Percentiles rank a stretch among this genome's conserved stretches.
Evolutionary conservation across 2,797 vertebrate species (phyloP).

Genomic region (Eremophila alpestris): DNA sequence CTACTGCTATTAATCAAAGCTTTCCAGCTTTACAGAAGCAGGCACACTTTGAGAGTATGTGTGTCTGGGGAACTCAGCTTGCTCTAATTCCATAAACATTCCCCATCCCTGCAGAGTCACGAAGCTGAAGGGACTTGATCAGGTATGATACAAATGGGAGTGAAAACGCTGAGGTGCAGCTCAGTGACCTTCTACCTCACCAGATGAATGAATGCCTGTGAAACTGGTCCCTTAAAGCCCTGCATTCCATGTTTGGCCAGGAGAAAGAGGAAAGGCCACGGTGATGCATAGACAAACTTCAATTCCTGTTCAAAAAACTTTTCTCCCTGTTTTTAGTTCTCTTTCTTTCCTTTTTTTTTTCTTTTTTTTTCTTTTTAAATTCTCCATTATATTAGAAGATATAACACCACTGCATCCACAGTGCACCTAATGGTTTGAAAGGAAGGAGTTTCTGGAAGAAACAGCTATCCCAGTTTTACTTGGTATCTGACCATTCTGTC

Average conservation of each 20-base stretch:
- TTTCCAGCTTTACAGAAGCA: background rate
- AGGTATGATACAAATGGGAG: background rate
- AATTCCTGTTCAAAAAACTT: background rate
- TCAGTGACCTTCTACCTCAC: fast-evolving
- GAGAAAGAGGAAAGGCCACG: background rate
- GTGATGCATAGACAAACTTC: background rate
- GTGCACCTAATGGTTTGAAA: background rate
- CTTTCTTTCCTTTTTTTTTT: too few species aligned
- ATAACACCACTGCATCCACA: background rate
- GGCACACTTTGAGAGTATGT: background rate
- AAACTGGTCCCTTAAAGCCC: background rate
- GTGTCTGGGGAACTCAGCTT: background rate
- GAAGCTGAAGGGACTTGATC: background rate
- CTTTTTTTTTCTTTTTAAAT: background rate
- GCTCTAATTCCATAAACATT: background rate
- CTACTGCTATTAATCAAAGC: constrained; percentile 37
- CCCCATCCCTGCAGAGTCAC: background rate
- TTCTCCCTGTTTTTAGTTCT: background rate
- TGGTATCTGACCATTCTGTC: background rate
- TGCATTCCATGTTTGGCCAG: fast-evolving
- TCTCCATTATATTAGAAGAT: background rate
- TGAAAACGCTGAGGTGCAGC: fast-evolving
- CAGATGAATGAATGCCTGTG: background rate
- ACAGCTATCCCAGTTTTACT: background rate
- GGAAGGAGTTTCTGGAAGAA: background rate